phyloP scores from a whole-genome alignment of 1,140 invertebrate species.

The Trichonephila clavipes region DNA sequence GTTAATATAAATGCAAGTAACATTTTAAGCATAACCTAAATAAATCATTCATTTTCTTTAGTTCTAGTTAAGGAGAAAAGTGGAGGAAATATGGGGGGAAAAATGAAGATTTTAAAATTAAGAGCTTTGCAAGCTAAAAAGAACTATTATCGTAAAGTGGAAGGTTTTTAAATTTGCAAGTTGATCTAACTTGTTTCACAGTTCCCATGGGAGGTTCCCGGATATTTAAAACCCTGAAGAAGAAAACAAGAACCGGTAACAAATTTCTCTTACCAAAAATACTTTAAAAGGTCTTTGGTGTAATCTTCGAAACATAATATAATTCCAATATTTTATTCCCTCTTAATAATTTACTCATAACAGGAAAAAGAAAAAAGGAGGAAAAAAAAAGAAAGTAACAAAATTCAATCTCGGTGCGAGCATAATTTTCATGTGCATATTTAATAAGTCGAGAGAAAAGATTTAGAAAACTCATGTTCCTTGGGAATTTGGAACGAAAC shows the following conservation, averaged over 20 bases:
- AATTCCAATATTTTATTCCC: background rate
- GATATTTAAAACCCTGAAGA: background rate
- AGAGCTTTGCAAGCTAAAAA: background rate
- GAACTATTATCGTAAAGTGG: background rate
- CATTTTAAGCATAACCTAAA: background rate
- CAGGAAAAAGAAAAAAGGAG: too few relatives aligned
- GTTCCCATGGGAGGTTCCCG: background rate
- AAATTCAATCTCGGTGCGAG: constrained; percentile 4
- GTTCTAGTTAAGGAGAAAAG: background rate
- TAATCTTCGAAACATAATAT: background rate
- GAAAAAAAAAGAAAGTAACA: background rate
- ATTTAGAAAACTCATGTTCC: constrained; percentile 17
- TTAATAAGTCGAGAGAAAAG: constrained; percentile 6
- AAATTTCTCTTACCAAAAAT: background rate
- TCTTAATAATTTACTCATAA: background rate
- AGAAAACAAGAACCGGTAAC: background rate
- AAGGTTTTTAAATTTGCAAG: background rate
- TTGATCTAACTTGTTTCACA: background rate
- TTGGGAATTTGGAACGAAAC: constrained; percentile 26
- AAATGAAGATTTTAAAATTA: background rate
- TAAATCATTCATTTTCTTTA: background rate
- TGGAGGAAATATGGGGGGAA: background rate
- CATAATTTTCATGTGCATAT: constrained; percentile 33
- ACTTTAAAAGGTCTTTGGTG: background rate
- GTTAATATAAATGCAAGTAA: too few relatives aligned